These are phyloP conservation scores for Malthinus flaveolus DNA, from an alignment of 2,888 invertebrate genomes.

Conservation along the genomic window DNA sequence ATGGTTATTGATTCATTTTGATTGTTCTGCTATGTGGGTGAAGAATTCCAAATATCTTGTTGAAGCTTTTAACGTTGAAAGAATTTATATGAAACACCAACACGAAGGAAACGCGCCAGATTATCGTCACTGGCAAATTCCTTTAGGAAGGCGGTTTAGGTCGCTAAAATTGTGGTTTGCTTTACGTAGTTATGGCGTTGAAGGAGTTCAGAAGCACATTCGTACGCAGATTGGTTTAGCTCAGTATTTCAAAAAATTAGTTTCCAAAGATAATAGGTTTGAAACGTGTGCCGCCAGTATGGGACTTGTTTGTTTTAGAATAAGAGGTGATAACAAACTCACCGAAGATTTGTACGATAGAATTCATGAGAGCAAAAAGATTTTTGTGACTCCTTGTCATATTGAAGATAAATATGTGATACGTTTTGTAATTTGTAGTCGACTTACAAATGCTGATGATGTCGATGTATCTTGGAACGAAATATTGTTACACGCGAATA, in stretches of 20 bases:
- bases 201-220: slow-evolving; percentile 84
- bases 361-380: slow-evolving; percentile 87
- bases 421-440: slow-evolving; percentile 87
- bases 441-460: slow-evolving; percentile 78
- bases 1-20: slow-evolving; percentile 99
- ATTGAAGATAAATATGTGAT: slow-evolving; percentile 83
- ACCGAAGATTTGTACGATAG: slow-evolving; percentile 81
- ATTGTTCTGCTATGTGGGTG: slow-evolving; percentile 98
- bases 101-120: slow-evolving; percentile 89
- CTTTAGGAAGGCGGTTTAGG: slow-evolving; percentile 89
- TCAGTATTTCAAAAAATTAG: slow-evolving; percentile 81
- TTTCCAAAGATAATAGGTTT: slow-evolving; percentile 78
- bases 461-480: slow-evolving; percentile 87
- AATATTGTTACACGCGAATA: slow-evolving; percentile 74
- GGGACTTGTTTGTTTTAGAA: slow-evolving; percentile 95
- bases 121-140: slow-evolving; percentile 97
- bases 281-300: slow-evolving; percentile 89
- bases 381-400: slow-evolving; percentile 91
- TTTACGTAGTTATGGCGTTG: slow-evolving; percentile 83
- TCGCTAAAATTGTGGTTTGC: slow-evolving; percentile 96
- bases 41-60: slow-evolving; percentile 87
- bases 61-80: slow-evolving; percentile 96
- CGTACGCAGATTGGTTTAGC: slow-evolving; percentile 85
- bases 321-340: slow-evolving; percentile 81
- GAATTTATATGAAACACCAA: slow-evolving; percentile 93